Base-by-base conservation (phyloP, 2,888 invertebrate species). In the Thera britannica region DNA sequence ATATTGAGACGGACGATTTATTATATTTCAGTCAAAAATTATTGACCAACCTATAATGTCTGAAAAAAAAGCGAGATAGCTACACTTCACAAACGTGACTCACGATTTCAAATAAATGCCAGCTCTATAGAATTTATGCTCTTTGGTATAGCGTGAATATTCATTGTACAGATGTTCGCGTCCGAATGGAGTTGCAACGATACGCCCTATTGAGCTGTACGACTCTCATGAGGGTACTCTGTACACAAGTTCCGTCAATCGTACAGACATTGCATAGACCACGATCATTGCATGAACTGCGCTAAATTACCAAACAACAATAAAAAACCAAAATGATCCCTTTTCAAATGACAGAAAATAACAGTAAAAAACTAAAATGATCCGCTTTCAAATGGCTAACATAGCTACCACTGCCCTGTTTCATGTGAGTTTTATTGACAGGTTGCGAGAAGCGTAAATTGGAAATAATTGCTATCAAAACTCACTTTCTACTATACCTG, bases 111-210 rank as follows among this genome's bases (percentile, higher is more conserved):
- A 12, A 2, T 7, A 44, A 51, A 51, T 51, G 2, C 52, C 52
- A 34, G 1, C 52, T 51, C 51, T 52, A 34, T 34, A 9, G 0
- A 34, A 52, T 52, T 5, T 8, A 52, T 9, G 34, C 7, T 52
- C 52, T 2, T 7, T 3, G 52, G 34, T 52, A 34, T 1, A 34
- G 57, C 57, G 57, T 57, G 71, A 71, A 73, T 73, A 71, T 73
- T 71, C 71, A 73, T 71, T 69, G 71, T 66, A 48, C 73, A 71
- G 73, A 69, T 70, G 73, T 71, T 71, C 54, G 68, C 62, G 51
- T 64, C 60, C 68, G 58, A 65, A 71, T 67, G 59, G 65, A 69
- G 72, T 67, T 68, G 64, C 68, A 67, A 67, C 62, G 70, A 67
- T 67, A 70, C 69, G 59, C 64, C 63, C 64, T 61, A 63, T 60